Evolutionary conservation across 2,113 vertebrate species (phyloP).

Genomic region (Scatophagus argus): DNA sequence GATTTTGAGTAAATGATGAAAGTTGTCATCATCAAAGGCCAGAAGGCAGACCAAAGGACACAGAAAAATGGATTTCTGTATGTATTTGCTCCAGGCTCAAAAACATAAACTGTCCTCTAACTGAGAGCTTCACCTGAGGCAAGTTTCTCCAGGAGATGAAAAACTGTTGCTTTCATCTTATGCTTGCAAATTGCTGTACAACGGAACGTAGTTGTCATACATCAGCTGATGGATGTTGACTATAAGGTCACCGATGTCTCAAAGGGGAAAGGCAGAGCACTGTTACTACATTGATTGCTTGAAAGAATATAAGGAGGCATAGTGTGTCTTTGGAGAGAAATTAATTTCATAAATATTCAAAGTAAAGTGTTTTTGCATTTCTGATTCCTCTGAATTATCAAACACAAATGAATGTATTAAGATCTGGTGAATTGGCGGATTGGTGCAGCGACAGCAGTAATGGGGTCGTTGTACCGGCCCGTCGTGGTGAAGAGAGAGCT

Average conservation of each 20-base stretch:
- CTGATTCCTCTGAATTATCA: neutral
- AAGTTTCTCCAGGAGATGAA: constrained; percentile 49
- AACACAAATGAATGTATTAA: neutral
- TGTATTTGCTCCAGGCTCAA: constrained; percentile 28
- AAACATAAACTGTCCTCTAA: constrained; percentile 16
- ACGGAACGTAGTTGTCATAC: constrained; percentile 6
- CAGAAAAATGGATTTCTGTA: constrained; percentile 24
- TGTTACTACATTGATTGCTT: neutral
- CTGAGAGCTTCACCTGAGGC: constrained; percentile 29
- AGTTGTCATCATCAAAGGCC: neutral
- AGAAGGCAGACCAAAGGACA: constrained; percentile 2
- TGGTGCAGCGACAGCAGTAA: too few relatives aligned
- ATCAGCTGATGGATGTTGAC: neutral
- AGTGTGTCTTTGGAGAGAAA: neutral
- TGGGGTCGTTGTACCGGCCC: too few relatives aligned
- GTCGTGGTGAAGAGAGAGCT: too few relatives aligned
- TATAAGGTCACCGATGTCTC: constrained; percentile 11
- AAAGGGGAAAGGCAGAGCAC: constrained; percentile 3
- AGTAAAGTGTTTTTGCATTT: neutral
- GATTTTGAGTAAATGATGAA: constrained; percentile 22
- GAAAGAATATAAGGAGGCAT: neutral
- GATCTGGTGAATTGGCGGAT: too few relatives aligned
- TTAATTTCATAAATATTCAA: neutral
- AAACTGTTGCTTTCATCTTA: constrained; percentile 27
- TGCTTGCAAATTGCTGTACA: constrained; percentile 40